Percentiles rank a stretch among this genome's conserved stretches.
phyloP scores from a whole-genome alignment of 2,888 invertebrate genomes.

The Rhabditophanes sp. region DNA sequence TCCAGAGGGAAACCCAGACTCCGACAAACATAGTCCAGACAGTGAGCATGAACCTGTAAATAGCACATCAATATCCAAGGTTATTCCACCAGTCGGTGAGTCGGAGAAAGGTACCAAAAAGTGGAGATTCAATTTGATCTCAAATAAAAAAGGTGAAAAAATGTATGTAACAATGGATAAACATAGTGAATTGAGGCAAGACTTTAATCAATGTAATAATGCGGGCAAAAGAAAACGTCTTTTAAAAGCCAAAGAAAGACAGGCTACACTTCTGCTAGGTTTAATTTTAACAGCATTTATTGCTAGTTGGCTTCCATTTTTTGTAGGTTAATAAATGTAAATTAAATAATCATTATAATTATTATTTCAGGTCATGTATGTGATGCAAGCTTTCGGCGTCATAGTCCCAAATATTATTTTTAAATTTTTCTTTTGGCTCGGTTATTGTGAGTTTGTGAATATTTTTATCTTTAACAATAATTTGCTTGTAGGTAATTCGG shows the following conservation, averaged over 20 bases:
- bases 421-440: conserved; percentile 60
- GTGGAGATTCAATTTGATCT: no score
- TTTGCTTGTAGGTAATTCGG: conserved; percentile 31
- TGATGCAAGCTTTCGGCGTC: conserved; percentile 45
- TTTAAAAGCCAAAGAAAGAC: conserved; percentile 55
- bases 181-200: no score
- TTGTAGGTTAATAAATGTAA: conserved; percentile 47
- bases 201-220: no score
- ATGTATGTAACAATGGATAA: no score
- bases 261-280: conserved; percentile 86
- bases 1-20: no score
- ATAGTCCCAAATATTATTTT: conserved; percentile 38
- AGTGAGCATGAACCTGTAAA: no score
- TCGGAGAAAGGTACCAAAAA: no score
- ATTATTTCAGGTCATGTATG: conserved; percentile 46
- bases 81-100: no score
- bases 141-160: no score
- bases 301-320: conserved; percentile 94
- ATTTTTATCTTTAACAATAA: conserved; percentile 5
- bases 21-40: no score
- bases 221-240: no score
- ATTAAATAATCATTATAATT: conserved; percentile 3
- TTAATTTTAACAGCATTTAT: conserved; percentile 97
- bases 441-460: conserved; percentile 66
- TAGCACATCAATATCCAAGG: no score